phyloP scores from a whole-genome alignment of 2,113 vertebrate species.

The Mirza zaza region DNA sequence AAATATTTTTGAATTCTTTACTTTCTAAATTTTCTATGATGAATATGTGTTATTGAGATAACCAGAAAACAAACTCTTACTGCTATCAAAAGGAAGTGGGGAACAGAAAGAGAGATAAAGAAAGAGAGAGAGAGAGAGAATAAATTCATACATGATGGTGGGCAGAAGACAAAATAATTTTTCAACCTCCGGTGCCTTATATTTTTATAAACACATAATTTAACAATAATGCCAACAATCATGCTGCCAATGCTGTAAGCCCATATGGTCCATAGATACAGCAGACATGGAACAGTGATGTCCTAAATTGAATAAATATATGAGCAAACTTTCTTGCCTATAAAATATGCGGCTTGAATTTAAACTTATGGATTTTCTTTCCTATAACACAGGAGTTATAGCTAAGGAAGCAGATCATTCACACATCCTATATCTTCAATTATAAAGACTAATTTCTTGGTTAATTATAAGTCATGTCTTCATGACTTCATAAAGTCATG shows the following conservation, averaged over 20 bases:
- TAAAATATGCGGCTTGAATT: neutral
- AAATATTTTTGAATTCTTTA: neutral
- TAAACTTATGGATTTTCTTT: neutral
- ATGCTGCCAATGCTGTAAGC: neutral
- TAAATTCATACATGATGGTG: neutral
- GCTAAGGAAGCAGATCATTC: neutral
- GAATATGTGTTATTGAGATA: neutral
- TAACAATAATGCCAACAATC: neutral
- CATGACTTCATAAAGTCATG: no score
- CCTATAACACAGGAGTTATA: neutral
- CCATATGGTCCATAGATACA: neutral
- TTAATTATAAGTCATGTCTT: neutral
- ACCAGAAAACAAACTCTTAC: neutral
- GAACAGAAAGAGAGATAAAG: accelerated
- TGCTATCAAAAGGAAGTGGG: neutral
- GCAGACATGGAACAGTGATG: neutral
- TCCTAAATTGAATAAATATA: neutral
- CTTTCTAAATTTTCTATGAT: neutral
- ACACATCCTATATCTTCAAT: neutral
- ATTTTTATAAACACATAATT: neutral
- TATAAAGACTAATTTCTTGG: neutral
- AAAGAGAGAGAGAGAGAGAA: neutral
- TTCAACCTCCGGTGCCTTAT: neutral
- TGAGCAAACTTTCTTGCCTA: neutral
- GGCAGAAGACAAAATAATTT: neutral